Percentiles rank a stretch among this genome's conserved stretches.
These are phyloP conservation scores for Pteria penguin DNA, from an alignment of 2,888 invertebrate genomes.

Conservation along the genomic window DNA sequence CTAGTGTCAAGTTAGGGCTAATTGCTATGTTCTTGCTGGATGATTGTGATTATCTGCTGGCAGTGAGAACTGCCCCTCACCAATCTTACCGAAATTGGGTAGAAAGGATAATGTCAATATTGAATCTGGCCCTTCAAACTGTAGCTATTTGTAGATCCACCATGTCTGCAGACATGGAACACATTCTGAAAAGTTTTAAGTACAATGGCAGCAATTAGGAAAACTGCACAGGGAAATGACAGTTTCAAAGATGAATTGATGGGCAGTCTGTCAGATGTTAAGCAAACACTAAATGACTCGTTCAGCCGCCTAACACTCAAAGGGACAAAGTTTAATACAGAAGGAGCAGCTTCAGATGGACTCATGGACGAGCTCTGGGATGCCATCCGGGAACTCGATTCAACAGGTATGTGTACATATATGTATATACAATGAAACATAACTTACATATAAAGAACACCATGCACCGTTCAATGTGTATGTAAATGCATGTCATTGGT, in stretches of 20 bases:
- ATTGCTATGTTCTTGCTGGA: background rate
- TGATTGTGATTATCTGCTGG: background rate
- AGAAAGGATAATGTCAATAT: background rate
- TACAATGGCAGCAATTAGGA: constrained; percentile 12
- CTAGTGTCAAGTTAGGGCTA: background rate
- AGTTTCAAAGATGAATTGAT: background rate
- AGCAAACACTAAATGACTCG: background rate
- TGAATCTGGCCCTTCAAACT: background rate
- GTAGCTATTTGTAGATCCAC: background rate
- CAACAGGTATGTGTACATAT: background rate
- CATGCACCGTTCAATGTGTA: too few relatives aligned
- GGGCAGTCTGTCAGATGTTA: background rate
- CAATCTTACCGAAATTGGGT: background rate
- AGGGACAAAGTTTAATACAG: too few relatives aligned
- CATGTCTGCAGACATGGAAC: constrained; percentile 1
- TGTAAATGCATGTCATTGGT: background rate
- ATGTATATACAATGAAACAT: too few relatives aligned
- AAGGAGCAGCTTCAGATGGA: background rate
- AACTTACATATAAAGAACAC: background rate
- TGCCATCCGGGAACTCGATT: background rate
- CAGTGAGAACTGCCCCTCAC: background rate
- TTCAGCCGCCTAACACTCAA: background rate
- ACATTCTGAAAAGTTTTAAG: too few relatives aligned
- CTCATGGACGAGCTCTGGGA: constrained; percentile 2
- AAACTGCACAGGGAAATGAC: constrained; percentile 13